phyloP scores from a whole-genome alignment of 1,140 invertebrate genomes.

The Drosophila truncata region DNA sequence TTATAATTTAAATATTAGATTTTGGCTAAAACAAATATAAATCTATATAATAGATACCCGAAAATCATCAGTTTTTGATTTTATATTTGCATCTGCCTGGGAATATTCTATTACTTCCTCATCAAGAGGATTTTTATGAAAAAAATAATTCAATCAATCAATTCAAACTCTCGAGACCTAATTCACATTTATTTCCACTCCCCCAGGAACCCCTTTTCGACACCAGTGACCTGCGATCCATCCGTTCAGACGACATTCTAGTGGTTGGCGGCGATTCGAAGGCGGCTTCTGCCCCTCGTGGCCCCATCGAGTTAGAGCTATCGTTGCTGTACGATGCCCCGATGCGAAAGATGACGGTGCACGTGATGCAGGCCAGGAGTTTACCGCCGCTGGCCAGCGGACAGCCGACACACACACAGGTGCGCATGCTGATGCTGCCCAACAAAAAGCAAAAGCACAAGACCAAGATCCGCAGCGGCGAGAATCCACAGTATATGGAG shows the following conservation, averaged over 20 bases:
- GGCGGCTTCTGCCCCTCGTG: constrained; percentile 66
- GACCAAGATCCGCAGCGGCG: constrained; percentile 94
- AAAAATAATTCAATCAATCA: neutral
- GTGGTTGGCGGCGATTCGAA: constrained; percentile 54
- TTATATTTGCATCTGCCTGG: no score
- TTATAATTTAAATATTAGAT: no score
- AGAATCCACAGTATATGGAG: constrained; percentile 96
- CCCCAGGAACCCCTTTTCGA: constrained; percentile 86
- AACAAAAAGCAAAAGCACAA: constrained; percentile 97
- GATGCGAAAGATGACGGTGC: constrained; percentile 95
- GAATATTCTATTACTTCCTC: no score
- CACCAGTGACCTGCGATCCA: constrained; percentile 84
- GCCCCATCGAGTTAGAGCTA: constrained; percentile 91
- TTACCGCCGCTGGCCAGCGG: constrained; percentile 91
- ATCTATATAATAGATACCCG: no score
- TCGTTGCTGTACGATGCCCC: constrained; percentile 95
- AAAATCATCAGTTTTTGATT: no score
- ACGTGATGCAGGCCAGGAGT: constrained; percentile 94
- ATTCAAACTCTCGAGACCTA: neutral
- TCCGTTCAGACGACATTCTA: constrained; percentile 80
- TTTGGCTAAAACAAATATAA: no score
- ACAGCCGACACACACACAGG: constrained; percentile 92
- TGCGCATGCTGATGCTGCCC: constrained; percentile 94
- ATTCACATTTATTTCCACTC: constrained; percentile 36
- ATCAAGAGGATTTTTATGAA: neutral